phyloP scores from a whole-genome alignment of 2,797 vertebrate species.

The Etheostoma nigrum region DNA sequence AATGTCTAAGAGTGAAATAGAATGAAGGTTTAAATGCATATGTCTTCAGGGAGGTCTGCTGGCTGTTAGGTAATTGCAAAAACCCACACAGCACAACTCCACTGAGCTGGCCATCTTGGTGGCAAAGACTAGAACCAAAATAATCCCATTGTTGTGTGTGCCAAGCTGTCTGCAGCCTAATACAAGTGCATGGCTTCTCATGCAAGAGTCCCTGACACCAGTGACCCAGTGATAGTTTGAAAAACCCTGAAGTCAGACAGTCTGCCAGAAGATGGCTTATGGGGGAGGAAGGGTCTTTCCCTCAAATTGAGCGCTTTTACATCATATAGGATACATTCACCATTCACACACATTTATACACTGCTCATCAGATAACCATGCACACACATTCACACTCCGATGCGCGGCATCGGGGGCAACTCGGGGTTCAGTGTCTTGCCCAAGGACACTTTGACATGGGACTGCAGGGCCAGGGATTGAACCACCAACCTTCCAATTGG shows the following conservation, averaged over 20 bases:
- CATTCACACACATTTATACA: too few relatives aligned
- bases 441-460: too few relatives aligned
- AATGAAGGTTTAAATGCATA: neutral
- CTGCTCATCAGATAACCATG: too few relatives aligned
- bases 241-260: conserved; percentile 17
- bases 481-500: too few relatives aligned
- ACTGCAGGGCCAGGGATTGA: too few relatives aligned
- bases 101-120: neutral
- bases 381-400: too few relatives aligned
- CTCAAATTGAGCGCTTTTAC: too few relatives aligned
- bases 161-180: conserved; percentile 8
- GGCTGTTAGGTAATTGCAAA: neutral
- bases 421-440: too few relatives aligned
- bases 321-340: too few relatives aligned
- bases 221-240: conserved; percentile 27
- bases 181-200: conserved; percentile 10
- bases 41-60: neutral
- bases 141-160: neutral
- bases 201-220: conserved; percentile 4
- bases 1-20: neutral
- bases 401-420: too few relatives aligned
- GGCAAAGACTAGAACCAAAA: conserved; percentile 14
- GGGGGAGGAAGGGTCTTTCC: neutral
- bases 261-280: neutral
- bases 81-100: neutral